phyloP scores from a whole-genome alignment of 2,888 invertebrate species.

The Phaonia tiefii region DNA sequence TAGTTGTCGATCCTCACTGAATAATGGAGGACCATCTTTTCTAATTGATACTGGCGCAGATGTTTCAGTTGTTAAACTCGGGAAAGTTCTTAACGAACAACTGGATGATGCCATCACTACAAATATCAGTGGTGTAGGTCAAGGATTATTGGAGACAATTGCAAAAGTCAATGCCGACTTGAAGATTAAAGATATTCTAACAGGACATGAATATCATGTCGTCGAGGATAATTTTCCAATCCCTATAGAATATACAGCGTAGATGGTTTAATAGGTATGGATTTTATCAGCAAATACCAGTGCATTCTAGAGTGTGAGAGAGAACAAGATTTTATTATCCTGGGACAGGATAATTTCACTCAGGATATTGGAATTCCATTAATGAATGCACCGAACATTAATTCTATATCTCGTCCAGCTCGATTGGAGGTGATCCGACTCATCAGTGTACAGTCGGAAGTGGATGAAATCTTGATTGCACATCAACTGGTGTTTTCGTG shows the following conservation, averaged over 20 bases:
- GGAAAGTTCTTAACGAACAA: constrained; percentile 18
- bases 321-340: constrained; percentile 30
- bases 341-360: constrained; percentile 23
- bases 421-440: constrained; percentile 33
- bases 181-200: not conserved
- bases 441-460: constrained; percentile 24
- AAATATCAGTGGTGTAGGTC: constrained; percentile 16
- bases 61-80: constrained; percentile 11
- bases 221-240: constrained; percentile 29
- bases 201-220: constrained; percentile 43
- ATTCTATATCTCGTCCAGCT: constrained; percentile 17
- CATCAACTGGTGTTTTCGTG: constrained; percentile 14
- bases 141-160: not conserved
- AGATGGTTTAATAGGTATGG: constrained; percentile 40
- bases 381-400: not conserved
- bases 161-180: not conserved
- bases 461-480: constrained; percentile 42
- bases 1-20: too few relatives aligned
- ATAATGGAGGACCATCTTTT: not conserved
- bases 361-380: constrained; percentile 28
- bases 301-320: constrained; percentile 27
- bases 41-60: not conserved
- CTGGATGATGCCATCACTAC: constrained; percentile 4
- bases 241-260: too few relatives aligned
- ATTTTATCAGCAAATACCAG: constrained; percentile 41